Conservation (phyloP, 1,140 invertebrate genomes). For the Drosophila rufa region DNA sequence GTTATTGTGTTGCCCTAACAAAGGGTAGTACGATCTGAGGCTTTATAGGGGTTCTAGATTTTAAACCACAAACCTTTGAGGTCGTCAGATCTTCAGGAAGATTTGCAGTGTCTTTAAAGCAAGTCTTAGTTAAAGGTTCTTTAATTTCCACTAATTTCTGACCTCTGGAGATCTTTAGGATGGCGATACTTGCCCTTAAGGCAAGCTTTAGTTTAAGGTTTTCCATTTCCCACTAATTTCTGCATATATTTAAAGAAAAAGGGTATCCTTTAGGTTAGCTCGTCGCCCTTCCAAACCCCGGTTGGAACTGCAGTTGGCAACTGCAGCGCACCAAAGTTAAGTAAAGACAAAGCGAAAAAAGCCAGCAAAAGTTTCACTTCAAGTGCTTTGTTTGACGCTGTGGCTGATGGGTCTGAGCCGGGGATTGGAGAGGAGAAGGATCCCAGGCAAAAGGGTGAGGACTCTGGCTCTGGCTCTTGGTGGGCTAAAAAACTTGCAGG, state of each 20-base stretch:
- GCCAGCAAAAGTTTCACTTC: conserved; percentile 74
- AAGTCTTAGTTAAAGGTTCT: too few relatives aligned
- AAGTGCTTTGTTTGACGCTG: conserved; percentile 75
- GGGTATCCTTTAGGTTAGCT: background rate
- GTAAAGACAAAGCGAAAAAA: conserved; percentile 78
- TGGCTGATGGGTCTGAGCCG: conserved; percentile 22
- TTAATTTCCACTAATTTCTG: too few relatives aligned
- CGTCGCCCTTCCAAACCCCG: background rate
- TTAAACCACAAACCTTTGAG: too few relatives aligned
- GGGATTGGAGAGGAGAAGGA: background rate
- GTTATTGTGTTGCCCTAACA: conserved; percentile 14
- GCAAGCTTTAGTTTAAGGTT: background rate
- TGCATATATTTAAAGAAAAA: background rate
- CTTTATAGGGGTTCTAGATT: too few relatives aligned
- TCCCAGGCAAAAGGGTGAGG: conserved; percentile 1
- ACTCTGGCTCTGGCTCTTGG: background rate
- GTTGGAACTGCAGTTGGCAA: conserved; percentile 67
- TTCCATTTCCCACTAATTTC: background rate
- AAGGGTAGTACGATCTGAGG: background rate
- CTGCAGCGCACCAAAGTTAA: conserved; percentile 71
- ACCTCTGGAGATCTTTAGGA: too few relatives aligned
- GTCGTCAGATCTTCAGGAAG: too few relatives aligned
- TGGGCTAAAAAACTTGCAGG: conserved; percentile 50
- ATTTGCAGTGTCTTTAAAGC: too few relatives aligned
- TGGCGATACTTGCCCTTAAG: too few relatives aligned